Conservation (phyloP, 2,113 vertebrate genomes). For the Micronisus gabar region DNA sequence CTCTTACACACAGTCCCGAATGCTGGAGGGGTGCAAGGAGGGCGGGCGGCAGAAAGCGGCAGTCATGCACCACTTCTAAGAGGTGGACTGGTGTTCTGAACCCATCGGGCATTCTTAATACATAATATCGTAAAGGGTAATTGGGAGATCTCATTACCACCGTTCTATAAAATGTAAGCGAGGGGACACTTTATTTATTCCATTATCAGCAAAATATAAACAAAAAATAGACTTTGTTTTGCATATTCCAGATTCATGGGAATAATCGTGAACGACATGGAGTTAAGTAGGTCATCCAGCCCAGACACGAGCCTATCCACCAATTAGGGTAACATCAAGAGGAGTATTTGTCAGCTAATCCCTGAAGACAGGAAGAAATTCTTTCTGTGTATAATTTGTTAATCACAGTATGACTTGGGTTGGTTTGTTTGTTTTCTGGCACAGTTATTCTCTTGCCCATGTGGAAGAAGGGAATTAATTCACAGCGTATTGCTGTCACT, state of each 20-base stretch:
- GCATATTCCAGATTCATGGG: background rate
- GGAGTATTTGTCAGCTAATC: background rate
- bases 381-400: background rate
- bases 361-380: background rate
- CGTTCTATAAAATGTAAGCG: background rate
- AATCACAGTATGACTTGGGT: background rate
- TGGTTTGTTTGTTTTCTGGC: background rate
- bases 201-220: background rate
- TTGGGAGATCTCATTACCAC: background rate
- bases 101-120: rapidly evolving
- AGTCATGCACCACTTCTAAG: background rate
- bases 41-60: background rate
- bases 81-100: background rate
- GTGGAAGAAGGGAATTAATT: background rate
- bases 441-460: background rate
- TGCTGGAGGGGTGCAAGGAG: rapidly evolving
- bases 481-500: background rate
- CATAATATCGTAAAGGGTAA: background rate
- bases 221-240: background rate
- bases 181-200: background rate
- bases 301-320: background rate
- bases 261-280: background rate
- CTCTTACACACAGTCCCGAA: background rate
- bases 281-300: background rate
- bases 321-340: background rate